A percentile compares a stretch with the other conserved stretches of the same genome.
These are phyloP conservation scores for Mesorhabditis spiculigera DNA, from an alignment of 2,888 invertebrate genomes.

Conservation along the genomic window DNA sequence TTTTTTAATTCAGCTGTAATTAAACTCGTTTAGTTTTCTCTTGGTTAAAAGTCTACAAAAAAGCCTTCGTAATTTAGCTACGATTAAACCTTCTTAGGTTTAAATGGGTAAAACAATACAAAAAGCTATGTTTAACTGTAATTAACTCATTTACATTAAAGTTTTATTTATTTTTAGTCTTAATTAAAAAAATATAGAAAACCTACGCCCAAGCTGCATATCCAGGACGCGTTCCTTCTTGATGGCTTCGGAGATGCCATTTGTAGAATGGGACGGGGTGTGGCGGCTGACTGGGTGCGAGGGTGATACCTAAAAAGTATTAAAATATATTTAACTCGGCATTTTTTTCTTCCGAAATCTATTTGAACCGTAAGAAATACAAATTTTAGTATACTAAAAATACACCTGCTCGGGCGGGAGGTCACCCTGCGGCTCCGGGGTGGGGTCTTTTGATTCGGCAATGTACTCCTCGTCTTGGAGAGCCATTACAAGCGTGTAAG, in stretches of 20 bases:
- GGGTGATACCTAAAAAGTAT: background rate
- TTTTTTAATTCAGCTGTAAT: background rate
- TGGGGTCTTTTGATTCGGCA: constrained; percentile 36
- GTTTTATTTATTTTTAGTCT: background rate
- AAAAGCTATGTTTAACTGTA: no score
- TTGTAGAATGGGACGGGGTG: background rate
- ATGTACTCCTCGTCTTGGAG: constrained; percentile 43
- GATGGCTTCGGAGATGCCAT: constrained; percentile 7
- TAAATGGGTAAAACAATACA: no score
- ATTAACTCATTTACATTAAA: background rate
- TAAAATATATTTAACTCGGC: background rate
- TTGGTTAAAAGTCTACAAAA: no score
- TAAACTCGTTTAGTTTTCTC: no score
- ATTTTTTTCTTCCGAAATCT: no score
- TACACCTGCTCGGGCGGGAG: constrained; percentile 5
- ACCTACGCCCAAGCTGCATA: constrained; percentile 57
- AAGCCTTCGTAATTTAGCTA: background rate
- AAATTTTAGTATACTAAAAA: no score
- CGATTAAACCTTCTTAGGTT: background rate
- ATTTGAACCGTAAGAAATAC: no score
- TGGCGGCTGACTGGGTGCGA: background rate
- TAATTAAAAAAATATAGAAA: constrained; percentile 1
- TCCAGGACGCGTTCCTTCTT: constrained; percentile 48
- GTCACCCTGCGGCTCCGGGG: constrained; percentile 27
- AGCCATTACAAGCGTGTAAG: constrained; percentile 16